Evolutionary conservation across 2,113 vertebrate genomes (phyloP).

Genomic region (Grammomys dolichurus): DNA sequence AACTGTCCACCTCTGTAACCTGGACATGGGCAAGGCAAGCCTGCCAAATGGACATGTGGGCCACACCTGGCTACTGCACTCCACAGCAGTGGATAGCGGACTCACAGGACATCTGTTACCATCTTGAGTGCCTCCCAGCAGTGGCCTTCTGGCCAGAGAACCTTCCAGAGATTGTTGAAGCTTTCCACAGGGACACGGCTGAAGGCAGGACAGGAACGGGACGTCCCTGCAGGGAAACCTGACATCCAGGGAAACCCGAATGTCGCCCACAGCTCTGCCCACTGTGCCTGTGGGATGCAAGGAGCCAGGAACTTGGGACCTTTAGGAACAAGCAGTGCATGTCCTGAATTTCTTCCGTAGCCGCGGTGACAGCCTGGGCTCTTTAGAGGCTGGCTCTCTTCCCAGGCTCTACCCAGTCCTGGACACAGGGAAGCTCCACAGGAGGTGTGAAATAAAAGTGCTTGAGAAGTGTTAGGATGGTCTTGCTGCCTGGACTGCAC

Average conservation of each 20-base stretch:
- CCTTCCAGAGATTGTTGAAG: not conserved
- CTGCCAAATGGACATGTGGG: not conserved
- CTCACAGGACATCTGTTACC: not conserved
- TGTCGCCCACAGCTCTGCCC: not conserved
- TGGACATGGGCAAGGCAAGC: not conserved
- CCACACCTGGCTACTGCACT: not conserved
- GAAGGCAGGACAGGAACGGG: not conserved
- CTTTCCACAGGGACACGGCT: not conserved
- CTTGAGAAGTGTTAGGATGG: not conserved
- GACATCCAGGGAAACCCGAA: not conserved
- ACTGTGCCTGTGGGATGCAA: not conserved
- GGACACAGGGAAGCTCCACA: not conserved
- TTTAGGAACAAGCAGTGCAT: too few relatives aligned
- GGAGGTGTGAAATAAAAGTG: conserved; percentile 73
- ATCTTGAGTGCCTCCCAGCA: not conserved
- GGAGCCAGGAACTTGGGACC: conserved; percentile 19
- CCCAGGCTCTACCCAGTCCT: not conserved
- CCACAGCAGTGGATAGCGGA: not conserved
- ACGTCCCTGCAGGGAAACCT: not conserved
- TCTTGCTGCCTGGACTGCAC: not conserved
- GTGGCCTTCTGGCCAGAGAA: not conserved
- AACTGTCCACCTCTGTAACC: conserved; percentile 76
- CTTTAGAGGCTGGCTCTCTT: not conserved
- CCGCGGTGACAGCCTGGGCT: not conserved
- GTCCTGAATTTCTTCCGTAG: not conserved